Base-by-base conservation (phyloP, 2,797 vertebrate species). In the Coregonus suidteri region DNA sequence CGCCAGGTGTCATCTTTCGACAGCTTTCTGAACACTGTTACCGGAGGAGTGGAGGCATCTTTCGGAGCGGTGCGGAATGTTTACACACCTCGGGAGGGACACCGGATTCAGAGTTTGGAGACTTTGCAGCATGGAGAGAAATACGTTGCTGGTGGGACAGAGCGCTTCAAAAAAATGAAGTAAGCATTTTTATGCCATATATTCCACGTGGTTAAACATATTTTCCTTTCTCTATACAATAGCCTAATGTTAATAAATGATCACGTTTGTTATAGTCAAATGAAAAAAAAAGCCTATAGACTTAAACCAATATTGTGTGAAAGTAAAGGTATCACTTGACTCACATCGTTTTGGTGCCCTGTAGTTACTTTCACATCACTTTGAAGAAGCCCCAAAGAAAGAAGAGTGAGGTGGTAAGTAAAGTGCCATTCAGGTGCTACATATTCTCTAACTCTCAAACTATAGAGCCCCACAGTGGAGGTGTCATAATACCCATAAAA, bases 121-220 rank as follows among this genome's bases (percentile, higher is more conserved):
- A 74, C 83, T 7, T 68, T 92, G 67, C 81, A 83, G 72, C 34
- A 82, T 0, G 92, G 91, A 1, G 89, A 86, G 65, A 85, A 74
- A 83, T 92, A 92, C 3, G 92, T 91, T 74, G 91, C 88, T 0
- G 93, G 89, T 0, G 92, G 91, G 14, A 77, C 81, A 13, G 91
- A 93, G 81, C 85, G 72, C 78, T 93, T 92, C 87, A 85, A 79
- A 82, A 90, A 88, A 70, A 77, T 92, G 0, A 88, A 93, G 91
- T 92, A 86, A 89, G 92, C 91, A 71, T 30, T 71, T 18, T 3
- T 6, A n/a, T 51, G 20, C 18, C 18, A 31, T 20, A 68, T 68
- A 68, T 68, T 16, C 66, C 66, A 68, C 62, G 1, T 11, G 7
- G 62, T 68, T 34, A 31, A 35, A 15, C 66, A 14, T 6, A 37